Conservation (phyloP, 30 jellyfish, hydroid and myxozoan genomes). For the Catostylus mosaicus region DNA sequence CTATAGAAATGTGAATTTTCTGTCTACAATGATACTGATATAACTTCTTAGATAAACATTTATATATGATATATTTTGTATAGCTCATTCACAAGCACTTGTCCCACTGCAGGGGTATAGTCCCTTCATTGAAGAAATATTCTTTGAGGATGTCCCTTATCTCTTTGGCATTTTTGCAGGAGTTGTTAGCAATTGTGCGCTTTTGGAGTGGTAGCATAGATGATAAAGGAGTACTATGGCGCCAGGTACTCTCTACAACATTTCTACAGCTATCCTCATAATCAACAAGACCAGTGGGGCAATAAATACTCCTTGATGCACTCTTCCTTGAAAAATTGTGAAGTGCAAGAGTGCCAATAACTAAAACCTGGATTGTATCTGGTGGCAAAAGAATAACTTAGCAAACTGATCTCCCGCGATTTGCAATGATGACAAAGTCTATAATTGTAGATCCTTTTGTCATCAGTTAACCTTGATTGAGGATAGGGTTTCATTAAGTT, state of each 20-base stretch:
- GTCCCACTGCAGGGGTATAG: neutral
- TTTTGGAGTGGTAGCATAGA: constrained; percentile 1
- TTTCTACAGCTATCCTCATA: neutral
- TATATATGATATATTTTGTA: neutral
- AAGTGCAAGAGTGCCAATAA: constrained; percentile 7
- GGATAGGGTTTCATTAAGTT: constrained; percentile 37
- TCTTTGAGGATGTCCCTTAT: constrained; percentile 26
- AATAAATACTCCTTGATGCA: constrained; percentile 6
- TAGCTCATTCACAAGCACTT: neutral
- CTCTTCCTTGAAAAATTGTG: constrained; percentile 12
- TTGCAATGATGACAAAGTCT: constrained; percentile 36
- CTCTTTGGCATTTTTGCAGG: constrained; percentile 21
- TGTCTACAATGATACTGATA: neutral
- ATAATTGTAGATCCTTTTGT: constrained; percentile 28
- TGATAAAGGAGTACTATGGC: neutral
- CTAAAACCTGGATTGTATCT: neutral
- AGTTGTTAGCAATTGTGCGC: constrained; percentile 14
- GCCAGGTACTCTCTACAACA: constrained; percentile 1
- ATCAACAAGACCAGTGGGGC: constrained; percentile 19
- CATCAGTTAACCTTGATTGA: constrained; percentile 13
- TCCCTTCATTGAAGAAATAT: constrained; percentile 25
- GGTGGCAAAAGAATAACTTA: constrained; percentile 20
- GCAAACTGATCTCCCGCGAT: constrained; percentile 27
- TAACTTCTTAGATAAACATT: neutral
- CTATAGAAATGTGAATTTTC: neutral